Evolutionary conservation across 1,140 invertebrate species (phyloP), one percentile per base, ranked within the genome.

Genomic region (Oncopodura yosiiana): DNA sequence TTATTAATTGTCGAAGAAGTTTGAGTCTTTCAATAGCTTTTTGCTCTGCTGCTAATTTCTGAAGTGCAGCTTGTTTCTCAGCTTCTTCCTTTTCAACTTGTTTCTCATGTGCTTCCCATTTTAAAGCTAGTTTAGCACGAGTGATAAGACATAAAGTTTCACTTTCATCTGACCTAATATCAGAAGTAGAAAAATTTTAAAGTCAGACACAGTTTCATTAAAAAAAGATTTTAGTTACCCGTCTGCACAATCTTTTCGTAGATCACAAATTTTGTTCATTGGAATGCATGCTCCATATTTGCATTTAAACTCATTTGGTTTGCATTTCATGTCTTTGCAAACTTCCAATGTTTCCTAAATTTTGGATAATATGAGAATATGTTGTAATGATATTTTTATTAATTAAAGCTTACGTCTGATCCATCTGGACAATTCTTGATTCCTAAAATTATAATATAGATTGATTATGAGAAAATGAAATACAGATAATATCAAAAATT

Each of bases 261-360:
- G 44, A 26, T 58, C 50, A 24, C 56, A 58, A 3, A 61, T 61
- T 49, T 54, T 46, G 5, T 37, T 42, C 1, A 24, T 21, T 11
- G 51, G 39, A 16, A 63, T 54, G 27, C 61, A 63, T 14, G 45
- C 61, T 41, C 61, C 61, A 37, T 63, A 63, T 46, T 53, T 52
- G 24, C 61, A 63, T 18, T 29, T 32, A 29, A 63, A 63, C 27
- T 63, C 24, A 23, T 53, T 34, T 1, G 42, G 30, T 21, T 49
- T 46, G 24, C 61, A 63, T n/a, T 39, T 9, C 2, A 24, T 16
- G 16, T 60, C 49, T 24, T 44, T 26, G 29, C 61, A 56, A 11
- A 60, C 61, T 48, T 63, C 61, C 1, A 26, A 29, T 24, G 56
- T 50, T 19, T 63, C n/a, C n/a, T n/a, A n/a, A n/a, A n/a, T n/a